These are phyloP conservation scores for Iphiclides podalirius DNA, from an alignment of 2,888 invertebrate genomes.

Conservation along the genomic window DNA sequence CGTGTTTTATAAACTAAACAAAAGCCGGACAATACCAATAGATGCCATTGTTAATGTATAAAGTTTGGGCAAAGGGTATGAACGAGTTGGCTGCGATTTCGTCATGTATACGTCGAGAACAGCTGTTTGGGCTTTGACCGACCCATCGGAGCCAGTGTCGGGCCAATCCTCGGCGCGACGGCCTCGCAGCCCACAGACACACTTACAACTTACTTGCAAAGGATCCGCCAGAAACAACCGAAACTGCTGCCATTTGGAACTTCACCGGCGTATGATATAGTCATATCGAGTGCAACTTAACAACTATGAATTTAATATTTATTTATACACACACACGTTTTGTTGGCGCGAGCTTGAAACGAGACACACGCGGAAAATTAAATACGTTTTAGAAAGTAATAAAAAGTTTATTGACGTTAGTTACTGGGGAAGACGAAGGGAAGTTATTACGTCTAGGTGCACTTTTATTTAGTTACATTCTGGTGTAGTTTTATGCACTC, in stretches of 20 bases:
- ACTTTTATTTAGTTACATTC: constrained; percentile 71
- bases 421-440: constrained; percentile 60
- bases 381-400: constrained; percentile 76
- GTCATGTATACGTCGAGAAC: constrained; percentile 49
- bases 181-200: constrained; percentile 33
- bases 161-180: constrained; percentile 31
- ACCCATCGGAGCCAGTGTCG: constrained; percentile 28
- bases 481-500: constrained; percentile 62
- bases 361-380: constrained; percentile 74
- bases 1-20: constrained; percentile 43
- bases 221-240: constrained; percentile 95
- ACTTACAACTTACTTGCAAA: constrained; percentile 86
- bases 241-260: constrained; percentile 96
- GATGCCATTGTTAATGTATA: constrained; percentile 47
- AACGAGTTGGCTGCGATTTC: constrained; percentile 43
- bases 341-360: constrained; percentile 64
- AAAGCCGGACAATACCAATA: constrained; percentile 39
- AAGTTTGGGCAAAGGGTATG: constrained; percentile 27
- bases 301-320: constrained; percentile 67
- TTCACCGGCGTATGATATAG: constrained; percentile 93
- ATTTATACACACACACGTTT: constrained; percentile 73
- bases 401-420: constrained; percentile 61
- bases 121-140: constrained; percentile 53
- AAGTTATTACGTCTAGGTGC: constrained; percentile 54
- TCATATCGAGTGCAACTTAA: constrained; percentile 82